A percentile compares a stretch with the other conserved stretches of the same genome.
phyloP scores from a whole-genome alignment of 2,797 vertebrate species.

The Parauchenoglanis ngamensis region DNA sequence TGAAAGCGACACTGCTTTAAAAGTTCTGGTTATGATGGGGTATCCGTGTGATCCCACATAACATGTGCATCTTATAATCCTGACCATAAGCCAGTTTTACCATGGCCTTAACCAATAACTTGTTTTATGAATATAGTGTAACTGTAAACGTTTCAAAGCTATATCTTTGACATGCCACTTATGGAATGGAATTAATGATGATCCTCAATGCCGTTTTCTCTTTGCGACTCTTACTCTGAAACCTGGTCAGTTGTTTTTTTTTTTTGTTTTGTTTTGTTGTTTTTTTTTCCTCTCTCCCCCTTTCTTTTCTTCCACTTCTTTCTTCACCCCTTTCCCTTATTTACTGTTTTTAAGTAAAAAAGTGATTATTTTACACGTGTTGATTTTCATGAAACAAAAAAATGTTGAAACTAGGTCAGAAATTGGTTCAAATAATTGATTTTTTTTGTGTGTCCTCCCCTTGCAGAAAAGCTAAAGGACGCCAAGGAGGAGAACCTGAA shows the following conservation, averaged over 20 bases:
- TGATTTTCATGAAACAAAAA: not conserved
- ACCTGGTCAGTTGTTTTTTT: too few relatives aligned
- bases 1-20: not conserved
- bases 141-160: not conserved
- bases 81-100: not conserved
- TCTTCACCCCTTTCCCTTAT: not conserved
- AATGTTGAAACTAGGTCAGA: not conserved
- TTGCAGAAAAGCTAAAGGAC: conserved; percentile 81
- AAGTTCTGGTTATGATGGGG: not conserved
- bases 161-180: not conserved
- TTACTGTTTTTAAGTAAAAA: not conserved
- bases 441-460: conserved; percentile 25
- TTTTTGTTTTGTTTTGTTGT: too few relatives aligned
- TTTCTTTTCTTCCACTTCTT: not conserved
- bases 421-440: not conserved
- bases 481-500: conserved; percentile 86
- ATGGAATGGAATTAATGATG: not conserved
- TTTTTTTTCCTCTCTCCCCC: too few relatives aligned
- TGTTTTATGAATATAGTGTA: not conserved
- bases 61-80: not conserved
- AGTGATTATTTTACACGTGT: not conserved
- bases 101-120: not conserved
- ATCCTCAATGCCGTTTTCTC: not conserved
- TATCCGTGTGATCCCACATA: not conserved
- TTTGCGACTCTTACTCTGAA: not conserved